These are phyloP conservation scores for Lepidonotus clava DNA, from an alignment of 2,888 invertebrate species.

Conservation along the genomic window DNA sequence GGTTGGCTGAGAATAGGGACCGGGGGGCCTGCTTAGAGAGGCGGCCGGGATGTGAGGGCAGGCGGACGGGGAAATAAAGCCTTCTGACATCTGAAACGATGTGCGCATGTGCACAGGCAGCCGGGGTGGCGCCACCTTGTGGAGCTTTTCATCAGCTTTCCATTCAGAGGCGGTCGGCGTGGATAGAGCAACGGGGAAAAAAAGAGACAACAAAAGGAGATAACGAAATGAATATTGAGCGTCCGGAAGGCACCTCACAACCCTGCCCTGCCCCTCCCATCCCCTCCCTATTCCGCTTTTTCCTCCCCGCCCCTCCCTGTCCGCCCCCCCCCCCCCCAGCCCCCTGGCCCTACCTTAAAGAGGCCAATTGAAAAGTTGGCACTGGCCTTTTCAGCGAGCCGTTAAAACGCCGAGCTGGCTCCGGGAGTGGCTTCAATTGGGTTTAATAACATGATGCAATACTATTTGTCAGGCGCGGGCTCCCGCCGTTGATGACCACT, in stretches of 20 bases:
- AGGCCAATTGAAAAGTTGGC: slow-evolving; percentile 2
- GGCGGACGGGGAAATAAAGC: no score
- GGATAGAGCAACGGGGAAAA: no score
- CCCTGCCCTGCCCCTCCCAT: neutral
- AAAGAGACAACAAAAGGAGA: slow-evolving; percentile 25
- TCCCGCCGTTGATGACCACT: slow-evolving; percentile 42
- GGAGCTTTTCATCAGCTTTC: neutral
- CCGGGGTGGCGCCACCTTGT: neutral
- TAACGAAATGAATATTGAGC: slow-evolving; percentile 28
- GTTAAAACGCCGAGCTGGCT: neutral
- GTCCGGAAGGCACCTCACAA: neutral
- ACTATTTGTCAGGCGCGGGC: neutral
- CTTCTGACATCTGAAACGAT: neutral
- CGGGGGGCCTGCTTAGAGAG: no score
- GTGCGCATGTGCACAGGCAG: neutral
- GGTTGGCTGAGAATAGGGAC: no score
- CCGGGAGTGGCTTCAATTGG: neutral
- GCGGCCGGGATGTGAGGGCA: no score
- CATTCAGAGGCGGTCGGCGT: neutral
- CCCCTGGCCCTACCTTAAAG: neutral
- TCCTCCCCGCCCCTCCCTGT: neutral
- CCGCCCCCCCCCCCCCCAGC: neutral
- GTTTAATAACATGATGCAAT: slow-evolving; percentile 47
- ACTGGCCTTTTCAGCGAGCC: slow-evolving; percentile 24
- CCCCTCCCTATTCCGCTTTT: neutral